Evolutionary conservation across 1,140 invertebrate species (phyloP).

Genomic region (Camponotus pennsylvanicus): DNA sequence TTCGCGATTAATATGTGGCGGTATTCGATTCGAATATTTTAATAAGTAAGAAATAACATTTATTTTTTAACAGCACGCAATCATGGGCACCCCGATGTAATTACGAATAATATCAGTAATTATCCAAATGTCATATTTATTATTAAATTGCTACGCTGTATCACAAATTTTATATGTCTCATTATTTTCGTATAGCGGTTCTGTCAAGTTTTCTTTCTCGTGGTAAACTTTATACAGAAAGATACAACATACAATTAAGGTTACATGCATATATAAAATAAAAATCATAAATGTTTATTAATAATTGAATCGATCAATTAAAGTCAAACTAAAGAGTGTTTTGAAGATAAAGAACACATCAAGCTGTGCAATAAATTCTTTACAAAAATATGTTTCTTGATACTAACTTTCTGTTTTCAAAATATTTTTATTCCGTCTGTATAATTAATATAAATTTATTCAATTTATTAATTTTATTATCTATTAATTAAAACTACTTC

Average conservation of each 20-base stretch:
- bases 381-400: neutral
- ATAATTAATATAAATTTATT: no score
- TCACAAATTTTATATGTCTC: neutral
- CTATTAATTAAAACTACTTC: no score
- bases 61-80: neutral
- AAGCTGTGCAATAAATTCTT: neutral
- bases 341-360: neutral
- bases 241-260: no score
- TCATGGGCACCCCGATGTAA: neutral
- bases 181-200: neutral
- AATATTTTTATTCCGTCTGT: no score
- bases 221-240: no score
- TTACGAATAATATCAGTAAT: conserved; percentile 11
- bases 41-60: neutral
- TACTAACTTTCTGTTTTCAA: no score
- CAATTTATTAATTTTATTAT: no score
- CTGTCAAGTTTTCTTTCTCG: neutral
- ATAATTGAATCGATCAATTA: no score
- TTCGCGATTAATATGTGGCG: neutral
- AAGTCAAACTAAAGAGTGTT: neutral
- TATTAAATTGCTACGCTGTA: neutral
- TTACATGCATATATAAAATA: no score
- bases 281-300: no score
- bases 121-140: neutral
- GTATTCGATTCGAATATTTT: conserved; percentile 10